Evolutionary conservation across 2,797 vertebrate genomes (phyloP).

Genomic region (Carcharodon carcharias): DNA sequence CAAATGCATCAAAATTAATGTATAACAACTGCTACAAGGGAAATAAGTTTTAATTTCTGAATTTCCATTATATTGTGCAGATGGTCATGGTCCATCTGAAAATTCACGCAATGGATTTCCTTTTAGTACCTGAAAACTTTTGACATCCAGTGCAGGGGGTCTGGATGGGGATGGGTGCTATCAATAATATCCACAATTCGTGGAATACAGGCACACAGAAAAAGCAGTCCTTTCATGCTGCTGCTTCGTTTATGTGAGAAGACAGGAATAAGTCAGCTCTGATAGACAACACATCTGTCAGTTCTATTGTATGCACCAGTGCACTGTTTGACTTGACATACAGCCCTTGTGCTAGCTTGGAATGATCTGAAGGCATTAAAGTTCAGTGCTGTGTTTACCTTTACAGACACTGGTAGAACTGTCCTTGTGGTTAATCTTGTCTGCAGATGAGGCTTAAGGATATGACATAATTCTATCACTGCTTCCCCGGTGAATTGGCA

Average conservation of each 20-base stretch:
- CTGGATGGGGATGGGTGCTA: background rate
- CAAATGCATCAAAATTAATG: background rate
- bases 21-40: background rate
- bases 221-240: background rate
- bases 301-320: constrained; percentile 25
- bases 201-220: background rate
- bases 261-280: background rate
- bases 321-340: background rate
- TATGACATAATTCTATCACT: background rate
- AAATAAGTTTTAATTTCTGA: background rate
- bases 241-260: background rate
- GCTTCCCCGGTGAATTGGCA: background rate
- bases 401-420: background rate
- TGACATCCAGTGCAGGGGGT: background rate
- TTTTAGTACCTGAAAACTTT: background rate
- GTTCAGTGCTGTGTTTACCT: background rate
- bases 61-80: background rate
- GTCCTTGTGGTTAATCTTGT: background rate
- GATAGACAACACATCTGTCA: background rate
- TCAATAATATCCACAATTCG: background rate
- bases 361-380: background rate
- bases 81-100: background rate
- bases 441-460: background rate
- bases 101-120: background rate
- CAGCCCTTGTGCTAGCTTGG: background rate